These are phyloP conservation scores for Thereva nobilitata DNA, from an alignment of 2,888 invertebrate species.

Conservation along the genomic window DNA sequence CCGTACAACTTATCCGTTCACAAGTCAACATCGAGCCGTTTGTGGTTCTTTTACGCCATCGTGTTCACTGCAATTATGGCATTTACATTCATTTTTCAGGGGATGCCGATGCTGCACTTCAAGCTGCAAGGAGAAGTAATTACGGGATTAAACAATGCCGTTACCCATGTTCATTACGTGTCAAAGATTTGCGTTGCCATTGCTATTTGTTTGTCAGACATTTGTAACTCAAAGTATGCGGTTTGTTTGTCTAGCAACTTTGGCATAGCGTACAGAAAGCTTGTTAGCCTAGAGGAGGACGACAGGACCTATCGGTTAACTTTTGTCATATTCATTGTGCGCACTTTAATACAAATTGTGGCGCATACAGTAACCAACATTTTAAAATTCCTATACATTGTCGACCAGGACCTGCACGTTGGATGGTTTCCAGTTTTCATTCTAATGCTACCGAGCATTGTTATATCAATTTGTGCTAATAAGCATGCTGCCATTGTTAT, in stretches of 20 bases:
- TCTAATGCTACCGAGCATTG: slow-evolving; percentile 20
- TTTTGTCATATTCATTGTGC: not conserved
- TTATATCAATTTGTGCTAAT: slow-evolving; percentile 18
- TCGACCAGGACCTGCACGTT: slow-evolving; percentile 19
- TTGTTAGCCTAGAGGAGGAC: slow-evolving; percentile 4
- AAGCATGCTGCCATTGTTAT: slow-evolving; percentile 10
- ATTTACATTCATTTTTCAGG: slow-evolving; percentile 11
- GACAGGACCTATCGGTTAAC: slow-evolving; percentile 1
- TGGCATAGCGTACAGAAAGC: not conserved
- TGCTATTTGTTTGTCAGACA: slow-evolving; percentile 14
- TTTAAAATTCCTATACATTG: slow-evolving; percentile 19
- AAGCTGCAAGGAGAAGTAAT: slow-evolving; percentile 1
- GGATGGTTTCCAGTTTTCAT: slow-evolving; percentile 20
- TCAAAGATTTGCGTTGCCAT: slow-evolving; percentile 16
- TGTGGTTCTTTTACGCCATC: slow-evolving; percentile 7
- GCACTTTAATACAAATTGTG: slow-evolving; percentile 7
- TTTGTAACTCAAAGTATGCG: not conserved
- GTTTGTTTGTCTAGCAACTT: not conserved
- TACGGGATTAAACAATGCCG: slow-evolving; percentile 1
- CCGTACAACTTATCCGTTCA: not conserved
- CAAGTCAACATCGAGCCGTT: slow-evolving; percentile 4
- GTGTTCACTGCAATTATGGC: slow-evolving; percentile 8
- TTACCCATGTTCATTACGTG: slow-evolving; percentile 10
- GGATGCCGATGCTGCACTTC: slow-evolving; percentile 14
- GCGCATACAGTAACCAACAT: slow-evolving; percentile 9